Conservation (phyloP, 2,113 vertebrate genomes). For the Pluvianellus socialis region DNA sequence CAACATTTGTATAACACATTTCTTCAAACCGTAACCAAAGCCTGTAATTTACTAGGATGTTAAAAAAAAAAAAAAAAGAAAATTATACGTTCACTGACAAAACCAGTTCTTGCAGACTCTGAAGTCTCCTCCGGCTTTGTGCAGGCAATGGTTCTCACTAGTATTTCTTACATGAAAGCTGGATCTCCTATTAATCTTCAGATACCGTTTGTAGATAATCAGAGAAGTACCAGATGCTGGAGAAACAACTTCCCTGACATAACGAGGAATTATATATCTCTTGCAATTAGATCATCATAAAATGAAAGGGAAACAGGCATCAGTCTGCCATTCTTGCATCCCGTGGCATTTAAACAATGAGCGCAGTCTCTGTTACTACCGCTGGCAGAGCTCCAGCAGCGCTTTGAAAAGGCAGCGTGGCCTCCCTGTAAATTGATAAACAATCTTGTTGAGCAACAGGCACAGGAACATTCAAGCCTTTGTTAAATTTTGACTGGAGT, state of each 20-base stretch:
- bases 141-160: background rate
- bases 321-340: background rate
- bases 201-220: background rate
- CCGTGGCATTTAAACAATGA: conserved; percentile 33
- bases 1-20: conserved; percentile 50
- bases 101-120: conserved; percentile 4
- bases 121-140: background rate
- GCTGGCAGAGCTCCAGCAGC: conserved; percentile 53
- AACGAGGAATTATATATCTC: conserved; percentile 52
- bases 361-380: background rate
- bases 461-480: conserved; percentile 26
- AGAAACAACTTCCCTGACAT: conserved; percentile 45
- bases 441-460: conserved; percentile 37
- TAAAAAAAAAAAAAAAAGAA: background rate
- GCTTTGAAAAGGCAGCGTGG: background rate
- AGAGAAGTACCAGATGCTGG: conserved; percentile 23
- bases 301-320: conserved; percentile 55
- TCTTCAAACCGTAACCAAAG: conserved; percentile 36
- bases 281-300: conserved; percentile 58
- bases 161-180: background rate
- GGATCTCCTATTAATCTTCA: conserved; percentile 49
- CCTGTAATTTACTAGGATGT: conserved; percentile 44
- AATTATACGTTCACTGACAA: conserved; percentile 27
- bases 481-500: conserved; percentile 31
- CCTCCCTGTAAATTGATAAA: conserved; percentile 50